Conservation (phyloP, 1,140 invertebrate genomes). For the Drosophila mayri region DNA sequence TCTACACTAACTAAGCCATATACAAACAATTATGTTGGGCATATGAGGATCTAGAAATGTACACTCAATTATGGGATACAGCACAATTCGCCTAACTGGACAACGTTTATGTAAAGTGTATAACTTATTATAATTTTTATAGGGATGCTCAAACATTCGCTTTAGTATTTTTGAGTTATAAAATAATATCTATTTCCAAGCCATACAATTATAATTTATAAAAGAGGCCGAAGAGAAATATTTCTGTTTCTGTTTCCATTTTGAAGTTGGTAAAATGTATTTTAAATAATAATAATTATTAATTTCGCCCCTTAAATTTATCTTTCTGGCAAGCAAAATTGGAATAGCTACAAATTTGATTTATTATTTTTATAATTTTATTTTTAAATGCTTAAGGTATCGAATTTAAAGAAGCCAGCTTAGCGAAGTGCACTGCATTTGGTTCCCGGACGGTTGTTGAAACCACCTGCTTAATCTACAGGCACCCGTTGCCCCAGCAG, state of each 20-base stretch:
- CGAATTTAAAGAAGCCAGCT: not conserved
- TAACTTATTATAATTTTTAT: not conserved
- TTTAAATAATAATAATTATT: not conserved
- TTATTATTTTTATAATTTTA: not conserved
- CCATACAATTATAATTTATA: no score
- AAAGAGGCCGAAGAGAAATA: no score
- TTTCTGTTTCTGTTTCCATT: not conserved
- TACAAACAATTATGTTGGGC: constrained; percentile 21
- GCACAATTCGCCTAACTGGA: constrained; percentile 15
- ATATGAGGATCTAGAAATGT: constrained; percentile 38
- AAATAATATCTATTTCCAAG: no score
- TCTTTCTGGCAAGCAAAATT: not conserved
- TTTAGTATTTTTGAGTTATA: not conserved
- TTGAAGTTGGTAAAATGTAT: not conserved
- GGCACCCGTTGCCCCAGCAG: constrained; percentile 94
- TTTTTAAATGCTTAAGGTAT: not conserved
- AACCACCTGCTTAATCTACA: constrained; percentile 32
- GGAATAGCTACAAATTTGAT: not conserved
- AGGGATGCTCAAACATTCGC: not conserved
- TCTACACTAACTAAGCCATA: constrained; percentile 43
- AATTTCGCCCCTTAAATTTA: not conserved
- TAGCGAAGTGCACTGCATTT: constrained; percentile 27
- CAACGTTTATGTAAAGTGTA: not conserved
- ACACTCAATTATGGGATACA: constrained; percentile 22
- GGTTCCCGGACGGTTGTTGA: constrained; percentile 39